phyloP scores from a whole-genome alignment of 2,797 vertebrate species.

The Gastrophryne carolinensis region DNA sequence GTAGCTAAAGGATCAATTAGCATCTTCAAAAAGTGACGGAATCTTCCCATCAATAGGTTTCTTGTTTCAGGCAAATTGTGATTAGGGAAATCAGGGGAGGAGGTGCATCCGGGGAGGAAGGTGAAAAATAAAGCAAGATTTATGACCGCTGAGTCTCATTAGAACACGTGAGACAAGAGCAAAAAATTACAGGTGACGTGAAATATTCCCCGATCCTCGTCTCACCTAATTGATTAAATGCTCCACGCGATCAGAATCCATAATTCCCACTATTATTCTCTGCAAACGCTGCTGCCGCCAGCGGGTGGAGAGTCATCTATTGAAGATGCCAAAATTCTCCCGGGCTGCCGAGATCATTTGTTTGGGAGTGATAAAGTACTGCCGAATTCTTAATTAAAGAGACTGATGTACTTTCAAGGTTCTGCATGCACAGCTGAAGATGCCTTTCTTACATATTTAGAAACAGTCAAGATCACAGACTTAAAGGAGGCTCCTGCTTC shows the following conservation, averaged over 20 bases:
- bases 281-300: constrained; percentile 3
- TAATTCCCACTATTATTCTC: constrained; percentile 38
- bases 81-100: constrained; percentile 20
- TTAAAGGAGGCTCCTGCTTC: too few relatives aligned
- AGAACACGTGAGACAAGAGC: not conserved
- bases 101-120: not conserved
- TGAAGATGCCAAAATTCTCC: not conserved
- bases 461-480: too few relatives aligned
- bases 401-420: too few relatives aligned
- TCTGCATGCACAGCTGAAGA: too few relatives aligned
- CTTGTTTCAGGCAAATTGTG: constrained; percentile 20
- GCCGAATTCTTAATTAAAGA: constrained; percentile 2
- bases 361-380: constrained; percentile 5
- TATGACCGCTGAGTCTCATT: not conserved
- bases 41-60: constrained; percentile 27
- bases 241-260: constrained; percentile 21
- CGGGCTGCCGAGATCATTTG: not conserved
- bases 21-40: not conserved
- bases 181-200: constrained; percentile 22
- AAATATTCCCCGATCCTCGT: constrained; percentile 20
- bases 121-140: constrained; percentile 17
- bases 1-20: not conserved
- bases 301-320: not conserved
- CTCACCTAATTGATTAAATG: constrained; percentile 31
- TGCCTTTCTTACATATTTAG: too few relatives aligned